phyloP scores from a whole-genome alignment of 2,888 invertebrate genomes.

The Troides aeacus region DNA sequence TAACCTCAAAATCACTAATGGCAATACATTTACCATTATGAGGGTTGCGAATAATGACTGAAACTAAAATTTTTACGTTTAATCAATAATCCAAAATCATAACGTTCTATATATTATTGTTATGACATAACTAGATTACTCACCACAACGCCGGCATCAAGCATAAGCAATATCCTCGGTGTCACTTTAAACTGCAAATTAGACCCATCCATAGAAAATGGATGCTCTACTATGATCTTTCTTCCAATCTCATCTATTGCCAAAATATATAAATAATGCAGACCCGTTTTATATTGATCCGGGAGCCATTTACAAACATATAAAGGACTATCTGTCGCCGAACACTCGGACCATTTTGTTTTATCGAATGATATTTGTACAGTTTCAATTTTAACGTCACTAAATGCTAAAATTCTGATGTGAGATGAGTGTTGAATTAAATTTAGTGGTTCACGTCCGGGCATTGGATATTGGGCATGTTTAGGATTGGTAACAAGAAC shows the following conservation, averaged over 20 bases:
- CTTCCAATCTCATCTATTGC: conserved; percentile 81
- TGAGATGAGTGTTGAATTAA: conserved; percentile 86
- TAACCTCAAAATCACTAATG: conserved; percentile 82
- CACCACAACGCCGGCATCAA: conserved; percentile 86
- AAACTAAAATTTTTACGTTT: conserved; percentile 75
- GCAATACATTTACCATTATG: conserved; percentile 81
- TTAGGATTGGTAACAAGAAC: conserved; percentile 95
- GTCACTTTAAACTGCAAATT: conserved; percentile 82
- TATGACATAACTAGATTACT: conserved; percentile 53
- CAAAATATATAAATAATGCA: conserved; percentile 83
- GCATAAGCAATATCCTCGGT: conserved; percentile 87
- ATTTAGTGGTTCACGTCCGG: conserved; percentile 85
- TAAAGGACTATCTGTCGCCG: conserved; percentile 82
- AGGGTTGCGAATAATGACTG: conserved; percentile 84
- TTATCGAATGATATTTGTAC: conserved; percentile 85
- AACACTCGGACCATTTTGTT: conserved; percentile 82
- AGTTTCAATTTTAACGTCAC: conserved; percentile 80
- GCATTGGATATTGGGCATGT: conserved; percentile 86
- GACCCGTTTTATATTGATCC: conserved; percentile 80
- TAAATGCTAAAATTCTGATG: conserved; percentile 90
- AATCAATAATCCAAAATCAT: not conserved
- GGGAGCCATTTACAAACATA: conserved; percentile 88
- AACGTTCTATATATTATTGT: not conserved
- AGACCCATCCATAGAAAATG: conserved; percentile 89
- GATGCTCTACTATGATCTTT: conserved; percentile 80